A percentile compares a stretch with the other conserved stretches of the same genome.
These are phyloP conservation scores for Oxystoma pomonae DNA, from an alignment of 2,888 invertebrate species.

Conservation along the genomic window DNA sequence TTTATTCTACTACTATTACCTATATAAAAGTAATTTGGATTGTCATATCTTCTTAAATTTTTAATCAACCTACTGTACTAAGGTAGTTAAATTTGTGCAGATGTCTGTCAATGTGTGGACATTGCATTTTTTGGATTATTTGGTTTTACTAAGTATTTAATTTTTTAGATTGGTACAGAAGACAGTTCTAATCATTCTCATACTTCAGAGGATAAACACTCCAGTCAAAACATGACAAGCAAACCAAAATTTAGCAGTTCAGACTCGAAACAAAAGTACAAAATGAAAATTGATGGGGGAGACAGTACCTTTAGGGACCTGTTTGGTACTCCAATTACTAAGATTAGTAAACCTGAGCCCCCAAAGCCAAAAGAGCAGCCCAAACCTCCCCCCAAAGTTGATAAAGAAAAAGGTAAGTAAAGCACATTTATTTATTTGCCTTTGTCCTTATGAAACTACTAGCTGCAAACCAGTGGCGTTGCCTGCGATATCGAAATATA, in stretches of 20 bases:
- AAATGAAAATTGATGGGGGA: conserved; percentile 42
- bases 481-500: too few species aligned
- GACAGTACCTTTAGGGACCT: conserved; percentile 67
- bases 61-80: too few species aligned
- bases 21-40: too few species aligned
- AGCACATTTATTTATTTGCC: too few species aligned
- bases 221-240: conserved; percentile 61
- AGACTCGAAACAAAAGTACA: conserved; percentile 40
- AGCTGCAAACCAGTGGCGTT: too few species aligned
- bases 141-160: too few species aligned
- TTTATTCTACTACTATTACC: too few species aligned
- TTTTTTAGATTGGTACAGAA: conserved; percentile 13
- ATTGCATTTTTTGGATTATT: too few species aligned
- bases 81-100: too few species aligned
- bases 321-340: conserved; percentile 80
- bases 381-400: conserved; percentile 54
- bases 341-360: conserved; percentile 66
- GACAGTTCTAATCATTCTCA: background rate
- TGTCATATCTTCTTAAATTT: too few species aligned
- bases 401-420: conserved; percentile 46
- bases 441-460: too few species aligned
- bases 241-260: conserved; percentile 66
- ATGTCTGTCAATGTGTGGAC: too few species aligned
- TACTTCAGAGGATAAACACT: conserved; percentile 35
- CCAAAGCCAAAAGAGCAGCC: conserved; percentile 29